A percentile compares a stretch with the other conserved stretches of the same genome.
Evolutionary conservation across 2,888 invertebrate genomes (phyloP).

Genomic region (Sarcophaga carnaria): DNA sequence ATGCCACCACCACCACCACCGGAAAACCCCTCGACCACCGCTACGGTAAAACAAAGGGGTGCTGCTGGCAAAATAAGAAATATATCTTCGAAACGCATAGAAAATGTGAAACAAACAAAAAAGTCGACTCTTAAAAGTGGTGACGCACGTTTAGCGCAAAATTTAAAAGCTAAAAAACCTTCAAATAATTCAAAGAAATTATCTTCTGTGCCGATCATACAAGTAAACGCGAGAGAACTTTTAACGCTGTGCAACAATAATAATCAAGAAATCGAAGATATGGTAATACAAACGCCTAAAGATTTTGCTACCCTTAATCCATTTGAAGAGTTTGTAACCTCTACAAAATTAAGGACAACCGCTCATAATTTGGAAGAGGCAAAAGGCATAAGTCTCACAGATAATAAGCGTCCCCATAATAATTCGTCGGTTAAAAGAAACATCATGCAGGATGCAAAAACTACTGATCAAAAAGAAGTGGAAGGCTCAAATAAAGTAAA

Average conservation of each 20-base stretch:
- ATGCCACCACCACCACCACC: slow-evolving; percentile 54
- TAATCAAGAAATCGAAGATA: neutral
- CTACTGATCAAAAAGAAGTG: neutral
- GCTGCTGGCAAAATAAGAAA: slow-evolving; percentile 20
- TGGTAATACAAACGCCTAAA: slow-evolving; percentile 59
- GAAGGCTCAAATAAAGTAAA: neutral
- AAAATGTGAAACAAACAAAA: slow-evolving; percentile 6
- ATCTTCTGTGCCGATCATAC: neutral
- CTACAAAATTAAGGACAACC: slow-evolving; percentile 71
- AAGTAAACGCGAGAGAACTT: slow-evolving; percentile 29
- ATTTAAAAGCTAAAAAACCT: slow-evolving; percentile 69
- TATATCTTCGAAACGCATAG: slow-evolving; percentile 17
- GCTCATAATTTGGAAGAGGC: slow-evolving; percentile 38
- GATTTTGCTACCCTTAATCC: slow-evolving; percentile 67
- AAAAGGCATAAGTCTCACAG: slow-evolving; percentile 30
- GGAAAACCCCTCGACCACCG: neutral
- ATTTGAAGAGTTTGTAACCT: slow-evolving; percentile 71
- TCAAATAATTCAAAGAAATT: neutral
- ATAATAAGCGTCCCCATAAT: slow-evolving; percentile 12
- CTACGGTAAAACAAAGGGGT: neutral
- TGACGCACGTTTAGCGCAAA: slow-evolving; percentile 52
- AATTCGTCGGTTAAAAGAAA: slow-evolving; percentile 37
- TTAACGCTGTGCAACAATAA: neutral
- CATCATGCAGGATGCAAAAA: neutral
- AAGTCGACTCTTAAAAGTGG: slow-evolving; percentile 36